Evolutionary conservation across 2,888 invertebrate genomes (phyloP).

Genomic region (Thymelicus lineola): DNA sequence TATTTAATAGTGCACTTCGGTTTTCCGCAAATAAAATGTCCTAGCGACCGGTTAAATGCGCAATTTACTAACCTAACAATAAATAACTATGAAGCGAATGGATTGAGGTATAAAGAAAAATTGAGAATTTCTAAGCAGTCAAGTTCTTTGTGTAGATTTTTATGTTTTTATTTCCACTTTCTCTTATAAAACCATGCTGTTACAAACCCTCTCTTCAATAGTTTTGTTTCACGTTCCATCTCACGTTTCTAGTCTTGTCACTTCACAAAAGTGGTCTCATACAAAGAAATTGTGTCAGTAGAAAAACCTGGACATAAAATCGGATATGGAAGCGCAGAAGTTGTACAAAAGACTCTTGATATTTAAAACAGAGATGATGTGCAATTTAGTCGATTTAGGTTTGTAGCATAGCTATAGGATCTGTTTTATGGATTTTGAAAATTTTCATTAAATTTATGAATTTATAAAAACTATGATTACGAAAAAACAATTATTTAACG

Average conservation of each 20-base stretch:
- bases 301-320: constrained; percentile 32
- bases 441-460: too few relatives aligned
- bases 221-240: constrained; percentile 46
- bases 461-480: too few relatives aligned
- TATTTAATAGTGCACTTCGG: constrained; percentile 19
- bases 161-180: neutral
- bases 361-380: neutral
- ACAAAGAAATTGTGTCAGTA: constrained; percentile 64
- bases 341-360: neutral
- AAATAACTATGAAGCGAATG: constrained; percentile 1
- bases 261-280: constrained; percentile 56
- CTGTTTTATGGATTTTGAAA: neutral
- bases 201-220: neutral
- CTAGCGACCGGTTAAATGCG: neutral
- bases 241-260: constrained; percentile 50
- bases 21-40: constrained; percentile 8
- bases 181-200: neutral
- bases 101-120: neutral
- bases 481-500: too few relatives aligned
- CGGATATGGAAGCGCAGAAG: constrained; percentile 8
- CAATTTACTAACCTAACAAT: constrained; percentile 3
- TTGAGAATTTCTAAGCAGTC: neutral
- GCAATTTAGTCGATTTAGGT: neutral
- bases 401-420: too few relatives aligned
- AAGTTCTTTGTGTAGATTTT: neutral